Evolutionary conservation across 2,888 invertebrate genomes (phyloP).

Genomic region (Ophraella communa): DNA sequence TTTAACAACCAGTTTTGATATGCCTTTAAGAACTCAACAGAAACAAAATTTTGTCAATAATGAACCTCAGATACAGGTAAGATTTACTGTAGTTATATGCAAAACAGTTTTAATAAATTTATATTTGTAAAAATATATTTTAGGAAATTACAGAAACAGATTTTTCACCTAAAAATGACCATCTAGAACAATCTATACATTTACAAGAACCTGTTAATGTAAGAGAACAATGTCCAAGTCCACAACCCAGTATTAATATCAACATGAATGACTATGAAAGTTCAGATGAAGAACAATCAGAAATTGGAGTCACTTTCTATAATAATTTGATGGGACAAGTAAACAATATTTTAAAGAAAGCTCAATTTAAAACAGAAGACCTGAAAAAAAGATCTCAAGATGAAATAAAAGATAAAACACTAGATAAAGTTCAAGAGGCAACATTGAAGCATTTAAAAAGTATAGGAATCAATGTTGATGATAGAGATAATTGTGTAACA

Average conservation of each 20-base stretch:
- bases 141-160: conserved; percentile 50
- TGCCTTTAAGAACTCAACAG: conserved; percentile 54
- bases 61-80: conserved; percentile 48
- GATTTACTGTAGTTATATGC: background rate
- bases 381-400: conserved; percentile 13
- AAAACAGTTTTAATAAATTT: too few species aligned
- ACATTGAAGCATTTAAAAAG: conserved; percentile 55
- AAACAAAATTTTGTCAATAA: conserved; percentile 36
- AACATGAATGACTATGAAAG: conserved; percentile 62
- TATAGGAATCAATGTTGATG: conserved; percentile 52
- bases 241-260: conserved; percentile 62
- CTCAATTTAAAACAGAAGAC: conserved; percentile 48
- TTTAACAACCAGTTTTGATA: conserved; percentile 76
- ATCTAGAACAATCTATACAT: conserved; percentile 50
- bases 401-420: conserved; percentile 44
- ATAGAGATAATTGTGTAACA: conserved; percentile 29
- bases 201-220: conserved; percentile 53
- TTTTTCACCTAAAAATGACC: conserved; percentile 29
- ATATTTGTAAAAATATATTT: background rate
- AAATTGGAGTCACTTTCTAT: conserved; percentile 74
- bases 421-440: conserved; percentile 54
- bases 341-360: conserved; percentile 63
- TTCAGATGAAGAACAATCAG: conserved; percentile 62
- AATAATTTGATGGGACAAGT: conserved; percentile 72
- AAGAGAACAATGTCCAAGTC: conserved; percentile 57